Conservation (phyloP, 2,113 vertebrate genomes). For the Sciurus niger region DNA sequence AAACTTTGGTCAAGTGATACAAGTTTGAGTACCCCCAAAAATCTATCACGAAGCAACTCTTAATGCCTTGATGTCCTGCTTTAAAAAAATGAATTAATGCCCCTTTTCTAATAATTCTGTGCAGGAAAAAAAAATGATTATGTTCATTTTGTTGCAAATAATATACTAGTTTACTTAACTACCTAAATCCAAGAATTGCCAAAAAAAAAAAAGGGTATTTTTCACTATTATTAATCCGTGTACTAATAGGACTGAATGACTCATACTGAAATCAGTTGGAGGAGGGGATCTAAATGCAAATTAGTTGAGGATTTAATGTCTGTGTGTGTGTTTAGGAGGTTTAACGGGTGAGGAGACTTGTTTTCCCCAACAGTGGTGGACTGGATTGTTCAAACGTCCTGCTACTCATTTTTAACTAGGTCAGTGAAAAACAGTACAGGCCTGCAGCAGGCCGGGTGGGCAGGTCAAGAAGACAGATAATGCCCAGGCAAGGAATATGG, state of each 20-base stretch:
- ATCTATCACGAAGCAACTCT: background rate
- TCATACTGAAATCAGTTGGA: background rate
- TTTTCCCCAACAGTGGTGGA: background rate
- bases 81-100: constrained; percentile 28
- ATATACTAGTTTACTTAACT: background rate
- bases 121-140: background rate
- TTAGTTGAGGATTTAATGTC: background rate
- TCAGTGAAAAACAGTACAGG: background rate
- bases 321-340: background rate
- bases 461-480: background rate
- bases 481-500: background rate
- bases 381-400: background rate
- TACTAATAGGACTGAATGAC: background rate
- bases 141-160: background rate
- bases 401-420: background rate
- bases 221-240: background rate
- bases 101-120: background rate
- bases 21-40: constrained; percentile 25
- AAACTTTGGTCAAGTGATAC: constrained; percentile 37
- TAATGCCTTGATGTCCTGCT: background rate
- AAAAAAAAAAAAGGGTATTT: background rate
- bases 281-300: background rate
- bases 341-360: background rate
- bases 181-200: constrained; percentile 23
- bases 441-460: too few relatives aligned